These are phyloP conservation scores for Tenodera sinensis DNA, from an alignment of 2,888 invertebrate species.

Conservation along the genomic window DNA sequence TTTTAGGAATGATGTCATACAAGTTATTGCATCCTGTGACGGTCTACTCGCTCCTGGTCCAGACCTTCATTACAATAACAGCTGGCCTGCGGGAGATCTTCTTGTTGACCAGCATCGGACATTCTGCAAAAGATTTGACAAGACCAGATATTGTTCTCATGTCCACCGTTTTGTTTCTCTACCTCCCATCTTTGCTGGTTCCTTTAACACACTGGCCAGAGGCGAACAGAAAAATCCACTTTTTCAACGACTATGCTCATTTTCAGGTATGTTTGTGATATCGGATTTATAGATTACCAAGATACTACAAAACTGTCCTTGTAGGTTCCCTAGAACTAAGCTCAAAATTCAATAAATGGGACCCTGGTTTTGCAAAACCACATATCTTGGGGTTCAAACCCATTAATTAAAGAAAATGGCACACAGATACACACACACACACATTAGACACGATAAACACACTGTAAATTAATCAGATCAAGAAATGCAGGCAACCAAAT, in stretches of 20 bases:
- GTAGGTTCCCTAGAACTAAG: too few relatives aligned
- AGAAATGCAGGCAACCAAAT: too few relatives aligned
- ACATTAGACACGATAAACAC: too few relatives aligned
- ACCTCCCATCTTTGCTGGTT: background rate
- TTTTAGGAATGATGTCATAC: background rate
- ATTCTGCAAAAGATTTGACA: background rate
- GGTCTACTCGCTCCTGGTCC: background rate
- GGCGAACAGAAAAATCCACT: background rate
- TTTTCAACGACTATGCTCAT: background rate
- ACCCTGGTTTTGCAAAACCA: too few relatives aligned
- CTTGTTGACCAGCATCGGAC: background rate
- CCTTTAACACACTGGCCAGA: background rate
- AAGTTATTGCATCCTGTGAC: background rate
- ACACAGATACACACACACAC: too few relatives aligned
- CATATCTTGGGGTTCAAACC: too few relatives aligned
- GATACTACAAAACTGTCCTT: too few relatives aligned
- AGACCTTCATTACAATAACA: background rate
- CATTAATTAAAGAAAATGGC: too few relatives aligned
- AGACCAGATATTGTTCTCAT: background rate
- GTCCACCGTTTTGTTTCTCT: background rate
- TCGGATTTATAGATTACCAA: too few relatives aligned
- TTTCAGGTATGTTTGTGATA: background rate
- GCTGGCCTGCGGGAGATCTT: background rate
- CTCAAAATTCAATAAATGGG: too few relatives aligned
- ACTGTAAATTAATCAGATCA: too few relatives aligned